phyloP scores from a whole-genome alignment of 1,140 invertebrate genomes.

The Temnothorax longispinosus region DNA sequence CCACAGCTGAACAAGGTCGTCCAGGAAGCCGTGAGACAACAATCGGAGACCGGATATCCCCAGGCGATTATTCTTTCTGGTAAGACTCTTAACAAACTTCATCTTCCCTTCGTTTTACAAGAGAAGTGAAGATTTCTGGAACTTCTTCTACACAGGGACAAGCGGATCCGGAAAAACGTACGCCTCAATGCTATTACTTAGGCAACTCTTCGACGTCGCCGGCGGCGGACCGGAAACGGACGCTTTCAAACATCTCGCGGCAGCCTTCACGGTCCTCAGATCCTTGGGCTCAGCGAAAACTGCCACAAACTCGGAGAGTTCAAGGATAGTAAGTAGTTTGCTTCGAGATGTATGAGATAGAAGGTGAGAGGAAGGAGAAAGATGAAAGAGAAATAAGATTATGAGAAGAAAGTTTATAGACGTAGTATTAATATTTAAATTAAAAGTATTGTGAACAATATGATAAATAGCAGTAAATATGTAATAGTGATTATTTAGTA shows the following conservation, averaged over 20 bases:
- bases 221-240: constrained; percentile 97
- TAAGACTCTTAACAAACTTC: constrained; percentile 89
- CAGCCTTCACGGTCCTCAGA: constrained; percentile 96
- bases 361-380: not conserved
- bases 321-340: constrained; percentile 92
- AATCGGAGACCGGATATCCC: constrained; percentile 97
- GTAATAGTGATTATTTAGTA: not conserved
- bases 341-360: constrained; percentile 52
- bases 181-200: constrained; percentile 95
- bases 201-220: constrained; percentile 96
- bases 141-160: constrained; percentile 88
- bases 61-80: constrained; percentile 97
- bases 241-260: constrained; percentile 98
- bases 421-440: not conserved
- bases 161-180: constrained; percentile 98
- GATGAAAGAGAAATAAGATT: not conserved
- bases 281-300: constrained; percentile 97
- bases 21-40: constrained; percentile 96
- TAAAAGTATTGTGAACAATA: not conserved
- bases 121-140: not conserved
- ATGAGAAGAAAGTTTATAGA: constrained; percentile 1
- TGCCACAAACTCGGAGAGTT: constrained; percentile 95
- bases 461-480: not conserved
- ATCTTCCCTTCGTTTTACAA: not conserved
- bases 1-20: constrained; percentile 94